phyloP scores from a whole-genome alignment of 2,888 invertebrate species.

The Allolobophora icterica region DNA sequence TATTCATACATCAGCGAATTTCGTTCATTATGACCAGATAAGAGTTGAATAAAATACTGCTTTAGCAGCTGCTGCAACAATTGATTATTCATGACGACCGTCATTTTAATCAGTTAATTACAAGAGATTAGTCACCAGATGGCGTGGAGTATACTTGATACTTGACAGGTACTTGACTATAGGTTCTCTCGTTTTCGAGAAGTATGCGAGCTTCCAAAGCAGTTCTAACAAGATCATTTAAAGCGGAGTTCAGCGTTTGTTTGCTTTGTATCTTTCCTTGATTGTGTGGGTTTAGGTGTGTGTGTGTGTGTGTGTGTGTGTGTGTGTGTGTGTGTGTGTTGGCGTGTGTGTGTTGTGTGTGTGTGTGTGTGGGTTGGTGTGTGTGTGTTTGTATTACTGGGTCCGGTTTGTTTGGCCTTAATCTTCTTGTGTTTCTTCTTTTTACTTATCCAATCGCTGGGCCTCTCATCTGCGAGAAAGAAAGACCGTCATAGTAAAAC shows the following conservation, averaged over 20 bases:
- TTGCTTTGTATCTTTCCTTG: background rate
- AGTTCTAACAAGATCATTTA: background rate
- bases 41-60: background rate
- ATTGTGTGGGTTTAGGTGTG: background rate
- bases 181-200: background rate
- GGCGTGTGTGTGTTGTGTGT: no score
- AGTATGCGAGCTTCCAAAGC: background rate
- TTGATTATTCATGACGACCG: background rate
- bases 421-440: no score
- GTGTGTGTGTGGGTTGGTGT: no score
- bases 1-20: background rate
- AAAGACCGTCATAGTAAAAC: no score
- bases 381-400: no score
- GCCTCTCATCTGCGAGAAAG: no score
- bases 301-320: no score
- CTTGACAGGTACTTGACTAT: background rate
- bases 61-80: background rate
- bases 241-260: background rate
- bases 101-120: background rate
- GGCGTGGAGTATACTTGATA: no score
- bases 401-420: no score
- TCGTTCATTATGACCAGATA: background rate
- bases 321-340: no score
- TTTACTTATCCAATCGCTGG: no score
- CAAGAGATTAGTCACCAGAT: background rate